These are phyloP conservation scores for Leptinotarsa texana DNA, from an alignment of 1,140 invertebrate species.

Conservation along the genomic window DNA sequence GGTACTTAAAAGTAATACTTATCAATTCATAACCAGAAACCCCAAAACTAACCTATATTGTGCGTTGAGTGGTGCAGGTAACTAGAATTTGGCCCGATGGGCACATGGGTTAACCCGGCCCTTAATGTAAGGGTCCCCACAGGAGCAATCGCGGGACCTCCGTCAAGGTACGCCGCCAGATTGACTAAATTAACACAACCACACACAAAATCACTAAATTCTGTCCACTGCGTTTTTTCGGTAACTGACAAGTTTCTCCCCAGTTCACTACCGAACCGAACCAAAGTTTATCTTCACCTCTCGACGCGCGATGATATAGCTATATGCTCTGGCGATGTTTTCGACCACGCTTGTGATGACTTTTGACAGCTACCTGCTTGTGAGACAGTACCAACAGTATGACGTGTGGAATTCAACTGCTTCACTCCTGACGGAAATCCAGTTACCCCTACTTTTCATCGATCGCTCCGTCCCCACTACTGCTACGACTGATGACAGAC, in stretches of 20 bases:
- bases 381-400: slow-evolving; percentile 27
- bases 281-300: neutral
- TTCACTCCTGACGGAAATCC: slow-evolving; percentile 31
- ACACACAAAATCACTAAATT: slow-evolving; percentile 41
- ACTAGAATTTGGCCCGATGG: slow-evolving; percentile 53
- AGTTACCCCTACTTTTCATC: slow-evolving; percentile 43
- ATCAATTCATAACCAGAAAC: no score
- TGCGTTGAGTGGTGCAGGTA: slow-evolving; percentile 55
- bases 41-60: slow-evolving; percentile 52
- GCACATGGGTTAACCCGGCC: slow-evolving; percentile 56
- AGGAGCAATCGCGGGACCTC: slow-evolving; percentile 53
- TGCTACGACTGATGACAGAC: neutral
- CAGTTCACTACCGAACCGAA: slow-evolving; percentile 10
- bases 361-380: neutral
- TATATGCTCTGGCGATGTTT: neutral
- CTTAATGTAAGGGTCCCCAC: slow-evolving; percentile 55
- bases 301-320: neutral
- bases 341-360: neutral
- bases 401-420: slow-evolving; percentile 37
- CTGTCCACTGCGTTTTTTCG: slow-evolving; percentile 16
- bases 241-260: slow-evolving; percentile 5
- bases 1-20: no score
- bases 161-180: slow-evolving; percentile 55
- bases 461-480: slow-evolving; percentile 38
- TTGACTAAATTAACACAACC: slow-evolving; percentile 45